phyloP scores from a whole-genome alignment of 2,888 invertebrate genomes.

The Tupiocoris notatus region DNA sequence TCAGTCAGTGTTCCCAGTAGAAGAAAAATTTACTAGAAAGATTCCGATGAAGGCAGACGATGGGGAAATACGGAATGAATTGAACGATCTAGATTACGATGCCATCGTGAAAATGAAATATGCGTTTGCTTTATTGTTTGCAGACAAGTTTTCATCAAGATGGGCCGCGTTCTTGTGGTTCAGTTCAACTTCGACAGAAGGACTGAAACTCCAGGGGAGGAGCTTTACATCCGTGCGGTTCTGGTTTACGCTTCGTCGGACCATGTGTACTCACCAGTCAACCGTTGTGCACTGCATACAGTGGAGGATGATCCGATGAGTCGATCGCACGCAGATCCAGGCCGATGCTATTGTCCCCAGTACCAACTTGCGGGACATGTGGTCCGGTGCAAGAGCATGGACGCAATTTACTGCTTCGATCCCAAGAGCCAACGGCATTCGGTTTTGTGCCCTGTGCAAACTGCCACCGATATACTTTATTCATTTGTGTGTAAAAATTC shows the following conservation, averaged over 20 bases:
- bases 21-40: no score
- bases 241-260: conserved; percentile 66
- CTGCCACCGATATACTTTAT: conserved; percentile 56
- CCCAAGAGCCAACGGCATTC: conserved; percentile 59
- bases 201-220: background rate
- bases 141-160: conserved; percentile 25
- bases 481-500: conserved; percentile 71
- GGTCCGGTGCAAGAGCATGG: conserved; percentile 57
- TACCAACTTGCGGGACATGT: conserved; percentile 62
- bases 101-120: no score
- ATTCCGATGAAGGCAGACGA: no score
- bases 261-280: conserved; percentile 66
- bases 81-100: no score
- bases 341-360: conserved; percentile 50
- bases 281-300: conserved; percentile 67
- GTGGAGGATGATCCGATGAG: conserved; percentile 53
- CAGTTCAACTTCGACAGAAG: conserved; percentile 14
- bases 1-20: no score
- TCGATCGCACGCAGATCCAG: conserved; percentile 44
- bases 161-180: conserved; percentile 26
- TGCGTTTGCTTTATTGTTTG: no score
- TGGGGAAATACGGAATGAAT: no score
- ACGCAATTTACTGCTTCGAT: conserved; percentile 60
- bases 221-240: conserved; percentile 59
- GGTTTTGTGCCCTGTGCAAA: conserved; percentile 61